Evolutionary conservation across 2,113 vertebrate genomes (phyloP).

Genomic region (Cyprinus carpio): DNA sequence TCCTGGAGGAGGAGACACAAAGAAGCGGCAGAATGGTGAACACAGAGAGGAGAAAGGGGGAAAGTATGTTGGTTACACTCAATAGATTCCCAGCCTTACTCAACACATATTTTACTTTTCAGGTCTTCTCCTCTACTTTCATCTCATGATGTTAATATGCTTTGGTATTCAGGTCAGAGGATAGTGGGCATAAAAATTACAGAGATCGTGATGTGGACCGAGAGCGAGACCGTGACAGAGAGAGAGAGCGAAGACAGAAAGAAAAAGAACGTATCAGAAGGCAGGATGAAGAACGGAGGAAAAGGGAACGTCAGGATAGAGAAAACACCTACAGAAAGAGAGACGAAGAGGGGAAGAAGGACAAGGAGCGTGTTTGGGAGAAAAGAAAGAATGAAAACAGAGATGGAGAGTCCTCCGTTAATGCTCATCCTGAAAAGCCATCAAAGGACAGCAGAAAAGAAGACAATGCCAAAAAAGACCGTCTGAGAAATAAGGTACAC

Average conservation of each 20-base stretch:
- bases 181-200: slow-evolving; percentile 85
- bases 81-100: neutral
- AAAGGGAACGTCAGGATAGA: slow-evolving; percentile 89
- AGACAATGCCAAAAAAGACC: slow-evolving; percentile 85
- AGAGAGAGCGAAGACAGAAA: slow-evolving; percentile 83
- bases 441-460: slow-evolving; percentile 87
- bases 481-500: slow-evolving; percentile 90
- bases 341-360: slow-evolving; percentile 87
- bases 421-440: slow-evolving; percentile 73
- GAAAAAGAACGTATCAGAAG: slow-evolving; percentile 85
- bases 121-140: neutral
- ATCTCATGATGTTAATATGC: neutral
- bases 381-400: slow-evolving; percentile 82
- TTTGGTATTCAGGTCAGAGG: slow-evolving; percentile 76
- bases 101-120: neutral
- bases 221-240: slow-evolving; percentile 82
- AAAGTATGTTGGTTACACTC: slow-evolving; percentile 75
- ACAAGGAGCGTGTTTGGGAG: slow-evolving; percentile 83
- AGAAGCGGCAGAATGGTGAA: slow-evolving; percentile 84
- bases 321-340: slow-evolving; percentile 85
- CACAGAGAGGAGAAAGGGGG: slow-evolving; percentile 87
- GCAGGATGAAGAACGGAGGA: slow-evolving; percentile 90
- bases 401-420: slow-evolving; percentile 74
- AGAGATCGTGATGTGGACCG: slow-evolving; percentile 85
- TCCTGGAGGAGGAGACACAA: slow-evolving; percentile 63